Percentiles rank a stretch among this genome's conserved stretches.
Conservation (phyloP, 2,797 vertebrate species). For the Halcyon badia region DNA sequence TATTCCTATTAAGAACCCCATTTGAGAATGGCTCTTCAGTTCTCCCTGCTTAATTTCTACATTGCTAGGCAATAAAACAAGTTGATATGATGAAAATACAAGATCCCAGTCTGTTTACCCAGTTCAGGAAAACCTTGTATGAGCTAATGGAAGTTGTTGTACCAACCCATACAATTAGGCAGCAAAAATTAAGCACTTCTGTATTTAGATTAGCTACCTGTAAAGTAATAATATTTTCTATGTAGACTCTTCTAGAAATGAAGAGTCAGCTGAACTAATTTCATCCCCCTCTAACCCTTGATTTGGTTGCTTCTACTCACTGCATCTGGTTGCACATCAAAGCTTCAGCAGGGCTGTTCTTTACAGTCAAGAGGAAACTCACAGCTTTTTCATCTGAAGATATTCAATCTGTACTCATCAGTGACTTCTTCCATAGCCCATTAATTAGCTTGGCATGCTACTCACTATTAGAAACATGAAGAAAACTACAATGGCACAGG, state of each 20-base stretch:
- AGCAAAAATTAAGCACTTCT: conserved; percentile 8
- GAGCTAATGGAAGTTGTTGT: neutral
- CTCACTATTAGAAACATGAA: neutral
- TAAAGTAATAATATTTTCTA: neutral
- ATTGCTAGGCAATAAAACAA: neutral
- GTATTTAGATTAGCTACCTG: neutral
- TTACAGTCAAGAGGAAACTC: neutral
- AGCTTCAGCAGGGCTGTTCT: neutral
- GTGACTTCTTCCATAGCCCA: neutral
- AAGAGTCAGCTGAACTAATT: conserved; percentile 1
- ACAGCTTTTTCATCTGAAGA: neutral
- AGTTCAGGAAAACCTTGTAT: neutral
- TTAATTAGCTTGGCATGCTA: conserved; percentile 4
- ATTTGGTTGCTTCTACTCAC: neutral
- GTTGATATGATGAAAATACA: neutral
- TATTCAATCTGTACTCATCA: neutral
- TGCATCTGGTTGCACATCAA: neutral
- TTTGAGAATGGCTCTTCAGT: neutral
- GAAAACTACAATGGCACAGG: neutral
- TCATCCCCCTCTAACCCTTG: neutral
- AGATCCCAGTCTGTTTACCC: neutral
- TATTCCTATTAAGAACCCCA: neutral
- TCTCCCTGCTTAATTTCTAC: neutral
- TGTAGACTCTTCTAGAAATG: neutral
- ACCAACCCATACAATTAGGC: neutral